phyloP scores from a whole-genome alignment of 2,888 invertebrate genomes.

The Uloborus plumipes region DNA sequence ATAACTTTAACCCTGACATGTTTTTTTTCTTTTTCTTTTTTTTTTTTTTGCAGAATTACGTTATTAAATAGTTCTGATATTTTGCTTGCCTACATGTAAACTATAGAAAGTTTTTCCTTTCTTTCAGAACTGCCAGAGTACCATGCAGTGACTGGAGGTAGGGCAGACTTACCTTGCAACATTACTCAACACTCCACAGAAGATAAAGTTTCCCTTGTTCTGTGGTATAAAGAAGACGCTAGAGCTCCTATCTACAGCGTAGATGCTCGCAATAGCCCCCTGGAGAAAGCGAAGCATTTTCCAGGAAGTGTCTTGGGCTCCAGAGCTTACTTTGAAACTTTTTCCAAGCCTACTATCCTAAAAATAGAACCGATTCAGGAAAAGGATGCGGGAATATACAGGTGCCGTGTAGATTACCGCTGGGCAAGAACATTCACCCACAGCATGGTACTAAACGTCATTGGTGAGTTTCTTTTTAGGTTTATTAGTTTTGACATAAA shows the following conservation, averaged over 20 bases:
- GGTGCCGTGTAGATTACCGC: slow-evolving; percentile 63
- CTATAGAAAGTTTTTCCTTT: no score
- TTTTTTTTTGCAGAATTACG: no score
- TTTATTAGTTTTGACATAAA: no score
- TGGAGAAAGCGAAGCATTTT: slow-evolving; percentile 63
- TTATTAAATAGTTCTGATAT: no score
- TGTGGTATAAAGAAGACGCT: slow-evolving; percentile 63
- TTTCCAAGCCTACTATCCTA: slow-evolving; percentile 54
- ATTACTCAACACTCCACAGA: slow-evolving; percentile 69
- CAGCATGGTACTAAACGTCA: slow-evolving; percentile 58
- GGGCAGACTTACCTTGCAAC: slow-evolving; percentile 68
- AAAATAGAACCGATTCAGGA: slow-evolving; percentile 61
- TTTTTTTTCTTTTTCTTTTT: no score
- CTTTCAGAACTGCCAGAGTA: slow-evolving; percentile 49
- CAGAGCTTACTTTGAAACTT: slow-evolving; percentile 60
- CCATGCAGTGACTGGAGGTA: slow-evolving; percentile 62
- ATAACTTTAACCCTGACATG: no score
- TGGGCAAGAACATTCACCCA: slow-evolving; percentile 62
- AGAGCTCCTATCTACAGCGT: slow-evolving; percentile 63
- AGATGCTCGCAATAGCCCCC: slow-evolving; percentile 59
- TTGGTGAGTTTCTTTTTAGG: slow-evolving; percentile 54
- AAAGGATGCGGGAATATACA: slow-evolving; percentile 61
- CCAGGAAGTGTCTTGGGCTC: slow-evolving; percentile 51
- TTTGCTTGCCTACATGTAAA: no score
- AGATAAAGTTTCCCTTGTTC: slow-evolving; percentile 63